Base-by-base conservation (phyloP, 1,140 invertebrate genomes). In the Nasonia giraulti region DNA sequence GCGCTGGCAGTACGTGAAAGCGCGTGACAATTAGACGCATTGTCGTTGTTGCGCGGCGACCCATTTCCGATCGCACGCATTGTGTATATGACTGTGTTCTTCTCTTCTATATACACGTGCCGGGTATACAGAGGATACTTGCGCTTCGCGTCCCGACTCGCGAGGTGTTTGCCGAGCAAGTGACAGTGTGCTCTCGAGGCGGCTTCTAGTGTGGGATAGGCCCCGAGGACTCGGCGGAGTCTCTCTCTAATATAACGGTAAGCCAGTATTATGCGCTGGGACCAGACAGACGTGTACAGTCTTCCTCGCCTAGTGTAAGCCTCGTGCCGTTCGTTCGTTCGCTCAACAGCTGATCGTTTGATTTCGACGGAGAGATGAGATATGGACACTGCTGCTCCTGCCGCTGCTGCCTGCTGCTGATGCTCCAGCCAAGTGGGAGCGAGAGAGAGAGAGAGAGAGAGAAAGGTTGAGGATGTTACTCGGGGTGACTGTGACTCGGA, bases 291-390 rank as follows among this genome's bases (percentile, higher is more conserved):
- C 69, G 23, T 71, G 31, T 71, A 71, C 11, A 71, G 69, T 33
- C 23, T 31, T 31, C 17, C 2, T 17, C 11, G 17, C 27, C 3
- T 12, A 33, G 73, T 17, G 17, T 14, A 40, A 12, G 33, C 23
- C 69, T 74, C 80, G 80, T 33, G 80, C 69, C 44, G 80, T 74
- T 55, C 80, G 80, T 74, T 55, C 80, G 20, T 69, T 23, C 68
- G 69, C 68, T 71, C 11, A 71, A 71, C 68, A 71, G 68, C 68
- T 71, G 68, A 71, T 71, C 68, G 68, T 71, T 71, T 31, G 69
- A 71, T 71, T 71, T 71, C 69, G 69, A 71, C 69, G 23, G 23
- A 62, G 23, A 62, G 55, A 62, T 62, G 55, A 62, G 55, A 62
- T 62, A 62, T 62, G 20, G 55, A 17, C 55, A 62, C 55, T 62